phyloP scores from a whole-genome alignment of 2,797 vertebrate species.

The Discoglossus pictus region DNA sequence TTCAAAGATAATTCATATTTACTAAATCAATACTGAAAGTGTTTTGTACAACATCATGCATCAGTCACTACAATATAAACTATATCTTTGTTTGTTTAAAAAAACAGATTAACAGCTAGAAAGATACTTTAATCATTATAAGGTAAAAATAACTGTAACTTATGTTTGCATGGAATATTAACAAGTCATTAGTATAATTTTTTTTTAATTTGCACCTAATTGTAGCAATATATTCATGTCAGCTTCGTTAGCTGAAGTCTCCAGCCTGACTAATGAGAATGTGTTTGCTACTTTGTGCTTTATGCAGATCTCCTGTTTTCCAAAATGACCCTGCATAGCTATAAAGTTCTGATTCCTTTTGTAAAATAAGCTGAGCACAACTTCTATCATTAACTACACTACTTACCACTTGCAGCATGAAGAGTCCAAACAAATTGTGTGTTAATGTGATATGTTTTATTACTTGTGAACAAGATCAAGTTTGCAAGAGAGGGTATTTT shows the following conservation, averaged over 20 bases:
- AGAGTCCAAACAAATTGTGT: too few species aligned
- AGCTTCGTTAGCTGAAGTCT: neutral
- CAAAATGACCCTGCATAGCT: constrained; percentile 2
- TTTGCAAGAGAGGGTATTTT: too few species aligned
- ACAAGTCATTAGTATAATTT: constrained; percentile 18
- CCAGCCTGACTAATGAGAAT: constrained; percentile 6
- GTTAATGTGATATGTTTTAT: too few species aligned
- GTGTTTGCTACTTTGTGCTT: constrained; percentile 4
- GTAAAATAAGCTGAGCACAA: constrained; percentile 1
- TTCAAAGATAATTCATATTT: too few species aligned
- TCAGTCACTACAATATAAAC: too few species aligned
- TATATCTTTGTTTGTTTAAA: neutral
- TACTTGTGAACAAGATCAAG: too few species aligned
- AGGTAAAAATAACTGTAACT: constrained; percentile 19
- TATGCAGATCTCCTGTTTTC: constrained; percentile 5
- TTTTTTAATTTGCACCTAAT: constrained; percentile 17
- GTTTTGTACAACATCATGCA: too few species aligned
- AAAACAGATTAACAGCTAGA: constrained; percentile 5
- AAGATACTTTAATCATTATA: neutral
- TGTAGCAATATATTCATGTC: constrained; percentile 12
- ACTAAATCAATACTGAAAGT: too few species aligned
- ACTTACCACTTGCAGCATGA: too few species aligned
- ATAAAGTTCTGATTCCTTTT: constrained; percentile 7
- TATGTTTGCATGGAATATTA: constrained; percentile 16
- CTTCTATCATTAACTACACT: constrained; percentile 8